Evolutionary conservation across 1,140 invertebrate species (phyloP).

Genomic region (Ostrea edulis): DNA sequence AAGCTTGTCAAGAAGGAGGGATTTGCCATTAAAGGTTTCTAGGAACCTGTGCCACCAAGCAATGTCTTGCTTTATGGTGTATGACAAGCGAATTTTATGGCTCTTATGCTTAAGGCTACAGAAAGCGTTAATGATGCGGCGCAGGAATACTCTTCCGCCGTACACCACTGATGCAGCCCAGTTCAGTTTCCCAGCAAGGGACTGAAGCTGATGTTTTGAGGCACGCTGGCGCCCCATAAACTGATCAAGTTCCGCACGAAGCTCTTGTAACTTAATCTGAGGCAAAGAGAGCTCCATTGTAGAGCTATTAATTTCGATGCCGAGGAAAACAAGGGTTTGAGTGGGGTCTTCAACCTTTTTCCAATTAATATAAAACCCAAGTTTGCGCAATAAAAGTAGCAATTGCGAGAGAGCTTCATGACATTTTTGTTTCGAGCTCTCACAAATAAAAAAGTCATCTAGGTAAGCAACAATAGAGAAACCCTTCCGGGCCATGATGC

Average conservation of each 20-base stretch:
- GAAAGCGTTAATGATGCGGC: slow-evolving; percentile 7
- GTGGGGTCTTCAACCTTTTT: slow-evolving; percentile 3
- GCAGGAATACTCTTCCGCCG: slow-evolving; percentile 32
- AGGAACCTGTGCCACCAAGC: slow-evolving; percentile 51
- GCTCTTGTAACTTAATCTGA: not conserved
- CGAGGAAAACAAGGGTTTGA: not conserved
- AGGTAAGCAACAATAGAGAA: slow-evolving; percentile 43
- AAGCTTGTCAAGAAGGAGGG: not conserved
- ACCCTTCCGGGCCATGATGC: slow-evolving; percentile 37
- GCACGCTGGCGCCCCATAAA: not conserved
- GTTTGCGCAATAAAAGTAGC: slow-evolving; percentile 28
- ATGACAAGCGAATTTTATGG: not conserved
- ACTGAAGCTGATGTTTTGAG: slow-evolving; percentile 47
- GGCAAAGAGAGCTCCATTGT: slow-evolving; percentile 7
- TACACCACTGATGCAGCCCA: slow-evolving; percentile 41
- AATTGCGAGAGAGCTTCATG: not conserved
- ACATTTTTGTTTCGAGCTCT: slow-evolving; percentile 2
- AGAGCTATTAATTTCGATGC: slow-evolving; percentile 34
- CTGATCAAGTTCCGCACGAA: not conserved
- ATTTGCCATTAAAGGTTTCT: slow-evolving; percentile 40
- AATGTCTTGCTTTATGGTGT: slow-evolving; percentile 18
- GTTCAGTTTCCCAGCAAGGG: slow-evolving; percentile 31
- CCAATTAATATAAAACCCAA: slow-evolving; percentile 42
- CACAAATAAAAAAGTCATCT: slow-evolving; percentile 38
- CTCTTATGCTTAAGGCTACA: not conserved